phyloP scores from a whole-genome alignment of 2,113 vertebrate species.

The Rhizomys pruinosus region DNA sequence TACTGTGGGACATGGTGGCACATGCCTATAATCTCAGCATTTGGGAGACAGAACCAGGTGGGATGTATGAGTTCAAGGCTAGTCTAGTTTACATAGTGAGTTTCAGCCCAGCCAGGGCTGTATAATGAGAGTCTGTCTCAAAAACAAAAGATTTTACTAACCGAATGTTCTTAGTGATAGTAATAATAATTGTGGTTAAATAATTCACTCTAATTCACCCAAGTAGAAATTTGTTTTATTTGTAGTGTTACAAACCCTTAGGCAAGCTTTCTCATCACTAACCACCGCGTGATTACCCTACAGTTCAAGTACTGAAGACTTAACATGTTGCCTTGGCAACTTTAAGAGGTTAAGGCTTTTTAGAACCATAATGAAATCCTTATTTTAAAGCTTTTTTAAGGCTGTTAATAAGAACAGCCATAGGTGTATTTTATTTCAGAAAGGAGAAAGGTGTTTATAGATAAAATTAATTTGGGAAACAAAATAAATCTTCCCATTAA shows the following conservation, averaged over 20 bases:
- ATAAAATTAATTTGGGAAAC: not conserved
- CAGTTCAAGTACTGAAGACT: not conserved
- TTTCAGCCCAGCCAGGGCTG: too few species aligned
- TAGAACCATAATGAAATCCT: not conserved
- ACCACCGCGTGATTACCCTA: not conserved
- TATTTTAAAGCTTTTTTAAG: not conserved
- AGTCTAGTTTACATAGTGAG: too few species aligned
- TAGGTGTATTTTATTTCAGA: not conserved
- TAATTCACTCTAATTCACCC: not conserved
- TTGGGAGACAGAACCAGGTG: too few species aligned
- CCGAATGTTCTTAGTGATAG: not conserved
- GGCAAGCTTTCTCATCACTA: not conserved
- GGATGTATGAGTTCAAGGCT: too few species aligned
- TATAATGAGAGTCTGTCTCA: too few species aligned
- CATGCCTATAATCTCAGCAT: too few species aligned
- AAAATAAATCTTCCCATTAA: constrained; percentile 38
- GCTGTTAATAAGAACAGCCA: not conserved
- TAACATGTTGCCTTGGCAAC: not conserved
- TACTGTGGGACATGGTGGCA: too few species aligned
- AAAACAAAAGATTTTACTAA: not conserved
- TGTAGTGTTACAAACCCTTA: not conserved
- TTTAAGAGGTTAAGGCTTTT: not conserved
- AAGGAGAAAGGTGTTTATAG: not conserved
- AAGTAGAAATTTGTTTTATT: not conserved
- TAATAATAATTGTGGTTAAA: not conserved